Evolutionary conservation across 2,888 invertebrate species (phyloP).

Genomic region (Sipha maydis): DNA sequence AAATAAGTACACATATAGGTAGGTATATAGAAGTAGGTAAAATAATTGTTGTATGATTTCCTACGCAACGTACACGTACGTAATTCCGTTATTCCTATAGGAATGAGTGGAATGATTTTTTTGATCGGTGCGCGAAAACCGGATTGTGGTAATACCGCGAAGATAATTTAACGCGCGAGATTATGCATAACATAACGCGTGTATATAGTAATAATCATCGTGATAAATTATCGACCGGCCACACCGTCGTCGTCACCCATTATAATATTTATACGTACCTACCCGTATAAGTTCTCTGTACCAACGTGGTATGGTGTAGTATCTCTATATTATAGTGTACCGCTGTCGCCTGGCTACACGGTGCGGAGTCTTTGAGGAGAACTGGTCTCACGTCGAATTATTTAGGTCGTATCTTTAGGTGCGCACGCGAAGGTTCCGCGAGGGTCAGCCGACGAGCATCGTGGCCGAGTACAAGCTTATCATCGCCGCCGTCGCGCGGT

Average conservation of each 20-base stretch:
- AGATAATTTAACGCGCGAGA: neutral
- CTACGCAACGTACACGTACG: neutral
- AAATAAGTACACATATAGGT: neutral
- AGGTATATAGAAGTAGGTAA: neutral
- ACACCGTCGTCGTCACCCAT: neutral
- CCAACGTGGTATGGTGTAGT: neutral
- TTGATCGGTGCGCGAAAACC: slow-evolving; percentile 23
- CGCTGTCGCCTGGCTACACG: neutral
- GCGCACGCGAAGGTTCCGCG: neutral
- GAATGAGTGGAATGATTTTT: slow-evolving; percentile 3
- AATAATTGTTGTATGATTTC: neutral
- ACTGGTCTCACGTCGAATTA: slow-evolving; percentile 2
- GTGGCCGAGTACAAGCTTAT: neutral
- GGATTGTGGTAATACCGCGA: neutral
- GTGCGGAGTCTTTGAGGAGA: neutral
- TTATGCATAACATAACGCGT: neutral
- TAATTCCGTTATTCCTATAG: slow-evolving; percentile 3
- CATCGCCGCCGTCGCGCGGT: neutral
- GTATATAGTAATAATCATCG: neutral
- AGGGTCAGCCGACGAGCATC: slow-evolving; percentile 19
- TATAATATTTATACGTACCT: neutral
- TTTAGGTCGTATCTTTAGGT: slow-evolving; percentile 46
- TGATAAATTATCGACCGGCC: neutral
- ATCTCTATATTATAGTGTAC: neutral
- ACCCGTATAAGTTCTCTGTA: no score